Conservation (phyloP, 2,888 invertebrate genomes). For the Tiliacea aurago region DNA sequence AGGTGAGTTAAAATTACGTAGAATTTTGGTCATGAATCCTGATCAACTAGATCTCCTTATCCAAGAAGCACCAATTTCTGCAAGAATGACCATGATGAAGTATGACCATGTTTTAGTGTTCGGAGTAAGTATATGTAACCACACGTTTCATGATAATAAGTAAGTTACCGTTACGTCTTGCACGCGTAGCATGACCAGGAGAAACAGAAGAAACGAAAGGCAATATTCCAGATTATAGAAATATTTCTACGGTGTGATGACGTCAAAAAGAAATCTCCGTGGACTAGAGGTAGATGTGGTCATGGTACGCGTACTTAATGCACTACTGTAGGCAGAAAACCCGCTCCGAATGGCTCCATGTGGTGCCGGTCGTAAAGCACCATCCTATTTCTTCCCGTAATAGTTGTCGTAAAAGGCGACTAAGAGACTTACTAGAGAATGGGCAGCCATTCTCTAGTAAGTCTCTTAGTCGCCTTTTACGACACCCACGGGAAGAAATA, state of each 20-base stretch:
- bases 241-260: background rate
- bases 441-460: too few species aligned
- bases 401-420: too few species aligned
- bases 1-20: slow-evolving; percentile 73
- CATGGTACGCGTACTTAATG: background rate
- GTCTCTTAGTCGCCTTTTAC: too few species aligned
- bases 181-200: background rate
- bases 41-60: background rate
- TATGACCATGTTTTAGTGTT: background rate
- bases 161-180: background rate
- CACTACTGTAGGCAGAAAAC: background rate
- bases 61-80: too few species aligned
- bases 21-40: background rate
- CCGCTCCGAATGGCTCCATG: too few species aligned
- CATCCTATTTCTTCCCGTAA: too few species aligned
- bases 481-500: too few species aligned
- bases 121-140: background rate
- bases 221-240: background rate
- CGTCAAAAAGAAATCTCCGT: background rate
- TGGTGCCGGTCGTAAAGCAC: too few species aligned
- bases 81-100: background rate
- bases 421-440: too few species aligned
- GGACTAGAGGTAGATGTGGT: too few species aligned
- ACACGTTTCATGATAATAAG: background rate
- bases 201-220: background rate